Evolutionary conservation across 1,140 invertebrate species (phyloP), one percentile per base, ranked within the genome.

Genomic region (Pseudomyrmex flavicornis): DNA sequence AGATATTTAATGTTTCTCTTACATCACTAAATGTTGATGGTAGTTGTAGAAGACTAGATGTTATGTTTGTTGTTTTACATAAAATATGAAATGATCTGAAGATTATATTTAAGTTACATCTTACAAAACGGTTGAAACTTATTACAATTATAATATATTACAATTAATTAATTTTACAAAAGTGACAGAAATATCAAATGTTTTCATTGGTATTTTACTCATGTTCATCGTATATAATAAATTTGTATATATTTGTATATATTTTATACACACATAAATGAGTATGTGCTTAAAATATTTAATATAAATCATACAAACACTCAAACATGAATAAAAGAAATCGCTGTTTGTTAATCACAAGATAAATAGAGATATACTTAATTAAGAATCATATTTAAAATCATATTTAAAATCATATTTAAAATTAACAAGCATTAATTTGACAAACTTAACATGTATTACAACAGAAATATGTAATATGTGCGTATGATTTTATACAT

Each of bases 361-460:
- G 20, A 2, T 82, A 65, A 35, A 68, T n/a, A 48, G 17, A 68
- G 52, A 62, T 52, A 35, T 5, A 83, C 69, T 66, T 56, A 75
- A 52, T 26, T 65, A 82, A 85, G 22, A 82, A 87, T 17, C 76
- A 44, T 66, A 85, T 76, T 88, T 88, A 87, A 10, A 63, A 48
- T n/a, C n/a, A n/a, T n/a, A n/a, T n/a, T n/a, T n/a, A n/a, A n/a
- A 82, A 87, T 17, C 76, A 44, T 66, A 85, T 76, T 88, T 88
- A 87, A 10, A 63, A 48, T n/a, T 82, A 85, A 70, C 59, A 85
- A 87, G 61, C 15, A 26, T 56, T 77, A 69, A 69, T 58, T 69
- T 2, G 13, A 68, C 26, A 88, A 88, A 82, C 65, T 82, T 85
- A 88, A 76, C 56, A 50, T 72, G 15, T 75, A 58, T 72, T n/a